Evolutionary conservation across 2,797 vertebrate species (phyloP), one percentile per base, ranked within the genome.

Genomic region (Telmatherina bonti): DNA sequence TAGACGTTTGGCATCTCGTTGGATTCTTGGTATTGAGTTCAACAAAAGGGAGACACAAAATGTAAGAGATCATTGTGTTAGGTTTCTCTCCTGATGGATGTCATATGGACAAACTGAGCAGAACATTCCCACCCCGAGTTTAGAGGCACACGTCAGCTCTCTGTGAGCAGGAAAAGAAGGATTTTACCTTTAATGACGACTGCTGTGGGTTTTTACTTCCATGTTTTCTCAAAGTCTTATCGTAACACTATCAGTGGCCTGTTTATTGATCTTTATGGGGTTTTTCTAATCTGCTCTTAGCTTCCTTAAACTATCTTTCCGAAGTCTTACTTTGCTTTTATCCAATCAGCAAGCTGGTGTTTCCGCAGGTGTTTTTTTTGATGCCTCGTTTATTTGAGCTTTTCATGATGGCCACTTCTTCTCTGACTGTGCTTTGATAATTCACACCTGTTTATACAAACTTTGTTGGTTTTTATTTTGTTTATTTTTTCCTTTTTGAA

Each of bases 111-210:
- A 67, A 70, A 62, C 68, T 62, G 61, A 76, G 78, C 72, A 72
- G 55, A 84, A 76, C 88, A 86, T 89, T 89, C 87, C 86, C 72
- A 41, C 67, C 49, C n/a, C 5, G 41, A 64, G 61, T 68, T 78
- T 63, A 62, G 69, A 69, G 51, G 56, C n/a, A 20, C 16, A 18
- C 12, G 2, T 41, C 15, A 47, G 33, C 36, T 54, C 33, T 2
- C n/a, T 29, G 29, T 38, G 15, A n/a, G 65, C 45, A 31, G 56
- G 80, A 61, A 64, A 60, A 33, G 49, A 13, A 70, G 33, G 64
- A 61, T 33, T 55, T 35, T 8, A 18, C 53, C 52, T 56, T 62
- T 2, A 71, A 59, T 0, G 36, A 18, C 0, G 41, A 63, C 52
- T 2, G n/a, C 43, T 67, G 66, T 63, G 53, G 70, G 49, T 35